Conservation (phyloP, 2,797 vertebrate species). For the Ptychobarbus kaznakovi region DNA sequence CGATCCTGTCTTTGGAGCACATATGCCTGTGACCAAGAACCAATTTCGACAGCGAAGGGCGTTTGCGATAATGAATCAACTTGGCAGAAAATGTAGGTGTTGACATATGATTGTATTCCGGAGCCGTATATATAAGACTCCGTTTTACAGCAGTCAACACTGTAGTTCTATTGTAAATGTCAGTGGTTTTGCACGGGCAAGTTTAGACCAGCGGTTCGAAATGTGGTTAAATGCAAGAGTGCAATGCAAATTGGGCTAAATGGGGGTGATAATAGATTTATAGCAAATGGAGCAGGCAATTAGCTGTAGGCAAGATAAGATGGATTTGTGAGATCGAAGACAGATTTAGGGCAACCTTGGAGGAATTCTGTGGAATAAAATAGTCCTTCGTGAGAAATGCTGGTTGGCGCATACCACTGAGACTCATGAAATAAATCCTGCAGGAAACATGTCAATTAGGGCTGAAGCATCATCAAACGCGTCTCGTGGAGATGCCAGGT, state of each 20-base stretch:
- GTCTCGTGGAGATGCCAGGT: not conserved
- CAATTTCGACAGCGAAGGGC: not conserved
- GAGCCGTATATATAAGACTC: not conserved
- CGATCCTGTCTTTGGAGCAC: constrained; percentile 40
- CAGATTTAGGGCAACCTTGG: constrained; percentile 48
- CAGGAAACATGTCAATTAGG: not conserved
- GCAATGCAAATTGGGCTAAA: constrained; percentile 27
- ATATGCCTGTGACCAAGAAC: not conserved
- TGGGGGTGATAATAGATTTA: constrained; percentile 46
- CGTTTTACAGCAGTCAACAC: not conserved
- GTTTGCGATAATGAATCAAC: not conserved
- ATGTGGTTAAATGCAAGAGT: constrained; percentile 17
- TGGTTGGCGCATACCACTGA: not conserved
- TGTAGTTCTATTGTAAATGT: constrained; percentile 29
- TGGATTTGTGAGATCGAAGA: constrained; percentile 52
- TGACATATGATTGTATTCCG: constrained; percentile 3
- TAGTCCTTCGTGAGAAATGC: constrained; percentile 26
- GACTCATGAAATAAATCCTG: constrained; percentile 3
- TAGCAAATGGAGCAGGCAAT: constrained; percentile 28
- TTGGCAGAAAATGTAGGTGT: constrained; percentile 10
- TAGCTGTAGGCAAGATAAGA: constrained; percentile 41
- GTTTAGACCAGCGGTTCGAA: constrained; percentile 32
- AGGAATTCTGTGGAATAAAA: constrained; percentile 23
- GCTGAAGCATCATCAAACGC: not conserved
- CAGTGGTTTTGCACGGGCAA: constrained; percentile 40